Percentiles rank a stretch among this genome's conserved stretches.
These are phyloP conservation scores for Brenthis hecate DNA, from an alignment of 2,888 invertebrate genomes.

Conservation along the genomic window DNA sequence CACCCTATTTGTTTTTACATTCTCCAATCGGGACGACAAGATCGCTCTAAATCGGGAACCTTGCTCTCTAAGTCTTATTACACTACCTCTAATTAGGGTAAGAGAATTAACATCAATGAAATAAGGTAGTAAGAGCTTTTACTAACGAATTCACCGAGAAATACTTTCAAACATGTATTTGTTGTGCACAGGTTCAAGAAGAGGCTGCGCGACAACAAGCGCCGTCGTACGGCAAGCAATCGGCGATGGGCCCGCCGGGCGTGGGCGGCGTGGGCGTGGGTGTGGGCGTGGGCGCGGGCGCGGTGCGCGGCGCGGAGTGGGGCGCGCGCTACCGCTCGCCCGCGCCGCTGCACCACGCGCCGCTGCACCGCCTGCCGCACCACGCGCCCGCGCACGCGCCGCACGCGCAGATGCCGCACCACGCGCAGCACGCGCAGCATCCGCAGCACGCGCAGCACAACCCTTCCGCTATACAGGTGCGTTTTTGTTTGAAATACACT, in stretches of 20 bases:
- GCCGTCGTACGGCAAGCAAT: constrained; percentile 91
- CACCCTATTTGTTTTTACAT: no score
- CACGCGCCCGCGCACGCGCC: constrained; percentile 52
- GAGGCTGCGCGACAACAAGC: constrained; percentile 95
- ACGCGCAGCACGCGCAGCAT: constrained; percentile 43
- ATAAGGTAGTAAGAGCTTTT: no score
- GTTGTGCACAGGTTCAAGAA: constrained; percentile 88
- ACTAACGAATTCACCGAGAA: no score
- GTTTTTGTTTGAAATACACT: not conserved
- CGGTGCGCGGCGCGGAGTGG: constrained; percentile 56
- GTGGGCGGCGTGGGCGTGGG: constrained; percentile 50
- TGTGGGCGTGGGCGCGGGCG: constrained; percentile 50
- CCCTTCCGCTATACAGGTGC: constrained; percentile 58
- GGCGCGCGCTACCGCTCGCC: constrained; percentile 49
- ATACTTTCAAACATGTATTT: not conserved
- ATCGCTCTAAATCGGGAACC: no score
- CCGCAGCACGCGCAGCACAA: constrained; percentile 41
- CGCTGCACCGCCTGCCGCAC: constrained; percentile 83
- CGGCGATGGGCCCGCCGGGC: constrained; percentile 67
- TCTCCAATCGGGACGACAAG: no score
- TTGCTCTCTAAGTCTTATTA: no score
- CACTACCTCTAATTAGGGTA: no score
- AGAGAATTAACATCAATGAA: no score
- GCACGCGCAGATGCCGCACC: constrained; percentile 37
- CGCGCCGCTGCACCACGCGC: constrained; percentile 77